Conservation (phyloP, 1,140 invertebrate genomes). For the Listronotus oregonensis region DNA sequence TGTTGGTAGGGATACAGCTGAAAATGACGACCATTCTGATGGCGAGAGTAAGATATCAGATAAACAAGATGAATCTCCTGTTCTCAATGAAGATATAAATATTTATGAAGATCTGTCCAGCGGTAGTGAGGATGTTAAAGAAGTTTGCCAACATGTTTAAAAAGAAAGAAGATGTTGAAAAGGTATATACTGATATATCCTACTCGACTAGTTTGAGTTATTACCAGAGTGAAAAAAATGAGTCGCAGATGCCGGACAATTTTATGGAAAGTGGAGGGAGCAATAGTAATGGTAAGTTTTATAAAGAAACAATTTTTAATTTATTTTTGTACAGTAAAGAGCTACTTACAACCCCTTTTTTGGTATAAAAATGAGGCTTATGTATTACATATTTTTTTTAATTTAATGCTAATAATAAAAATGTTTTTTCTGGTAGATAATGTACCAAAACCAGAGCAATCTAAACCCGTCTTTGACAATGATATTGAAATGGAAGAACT, state of each 20-base stretch:
- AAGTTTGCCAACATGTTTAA: slow-evolving; percentile 22
- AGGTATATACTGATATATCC: slow-evolving; percentile 5
- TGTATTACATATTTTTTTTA: too few relatives aligned
- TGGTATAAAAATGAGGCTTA: too few relatives aligned
- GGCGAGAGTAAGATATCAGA: too few relatives aligned
- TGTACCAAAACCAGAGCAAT: too few relatives aligned
- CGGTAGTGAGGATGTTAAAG: slow-evolving; percentile 32
- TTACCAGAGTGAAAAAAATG: slow-evolving; percentile 27
- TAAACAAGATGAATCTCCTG: too few relatives aligned
- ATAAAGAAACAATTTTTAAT: too few relatives aligned
- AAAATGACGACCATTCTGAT: background rate
- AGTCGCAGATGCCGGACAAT: slow-evolving; percentile 5
- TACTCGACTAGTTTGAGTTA: slow-evolving; percentile 6
- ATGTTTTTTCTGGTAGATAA: too few relatives aligned
- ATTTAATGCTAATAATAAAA: too few relatives aligned
- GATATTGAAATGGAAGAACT: too few relatives aligned
- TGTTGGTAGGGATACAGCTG: background rate
- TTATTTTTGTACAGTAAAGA: too few relatives aligned
- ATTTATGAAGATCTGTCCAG: slow-evolving; percentile 38
- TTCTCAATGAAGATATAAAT: slow-evolving; percentile 19
- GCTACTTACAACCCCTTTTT: too few relatives aligned
- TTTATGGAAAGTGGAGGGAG: background rate
- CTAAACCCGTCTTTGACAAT: too few relatives aligned
- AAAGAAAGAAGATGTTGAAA: slow-evolving; percentile 5
- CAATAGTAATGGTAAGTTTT: slow-evolving; percentile 4